Evolutionary conservation across 2,797 vertebrate genomes (phyloP), one percentile per base, ranked within the genome.

Genomic region (Gambelia wislizenii): DNA sequence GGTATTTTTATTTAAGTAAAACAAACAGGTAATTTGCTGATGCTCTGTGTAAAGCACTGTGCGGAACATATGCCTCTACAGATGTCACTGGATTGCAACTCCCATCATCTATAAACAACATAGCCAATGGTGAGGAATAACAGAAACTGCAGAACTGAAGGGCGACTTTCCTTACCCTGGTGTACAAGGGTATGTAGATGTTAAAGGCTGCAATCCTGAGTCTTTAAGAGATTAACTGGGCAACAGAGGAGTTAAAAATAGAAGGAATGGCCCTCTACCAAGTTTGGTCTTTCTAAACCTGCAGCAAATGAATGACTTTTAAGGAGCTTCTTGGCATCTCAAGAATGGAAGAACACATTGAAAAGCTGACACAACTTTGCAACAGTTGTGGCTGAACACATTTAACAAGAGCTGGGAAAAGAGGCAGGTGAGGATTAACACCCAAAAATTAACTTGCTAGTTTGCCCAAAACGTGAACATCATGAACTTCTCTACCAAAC

Each of bases 141-240:
- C 27, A 33, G 22, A 22, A 42, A 33, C 8, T 27, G 4, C 25
- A 22, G 22, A 74, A 20, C 36, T 74, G 36, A 1, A 10, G 69
- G 3, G 20, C 6, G 1, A 3, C 13, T 30, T 16, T 1, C 1
- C 30, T 1, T 8, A 47, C 2, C 4, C 27, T 22, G 2, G 8
- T n/a, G n/a, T n/a, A n/a, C n/a, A n/a, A n/a, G n/a, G n/a, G n/a
- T n/a, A n/a, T 47, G 14, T 20, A 77, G 27, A 25, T 18, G 14
- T 77, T 47, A 59, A 61, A 47, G 59, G 20, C 42, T 16, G 12
- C 30, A 12, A 4, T 6, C 42, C 20, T n/a, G 20, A n/a, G 30
- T 61, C 22, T 13, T 44, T 6, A 30, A 36, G 33, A 7, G 6
- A 30, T 0, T 1, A 42, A 8, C 10, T 56, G 56, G 18, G 36